These are phyloP conservation scores for Watsonalla binaria DNA, from an alignment of 2,888 invertebrate species.

Conservation along the genomic window DNA sequence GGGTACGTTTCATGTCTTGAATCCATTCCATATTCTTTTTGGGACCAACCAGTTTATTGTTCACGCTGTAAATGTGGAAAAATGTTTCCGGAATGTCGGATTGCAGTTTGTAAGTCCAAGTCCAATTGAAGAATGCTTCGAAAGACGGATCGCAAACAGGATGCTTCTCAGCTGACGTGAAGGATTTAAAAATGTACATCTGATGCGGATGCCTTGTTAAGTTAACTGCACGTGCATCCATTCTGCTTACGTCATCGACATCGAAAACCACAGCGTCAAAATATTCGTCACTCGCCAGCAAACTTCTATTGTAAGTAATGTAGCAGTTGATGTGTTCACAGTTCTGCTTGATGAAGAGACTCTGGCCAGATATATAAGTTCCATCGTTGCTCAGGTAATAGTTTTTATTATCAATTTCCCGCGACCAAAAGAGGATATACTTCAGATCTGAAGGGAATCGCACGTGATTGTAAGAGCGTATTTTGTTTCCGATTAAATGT, in stretches of 20 bases:
- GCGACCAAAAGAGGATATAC: slow-evolving; percentile 56
- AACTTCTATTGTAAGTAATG: slow-evolving; percentile 47
- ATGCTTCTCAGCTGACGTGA: slow-evolving; percentile 45
- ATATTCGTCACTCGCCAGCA: slow-evolving; percentile 35
- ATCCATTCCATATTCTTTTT: slow-evolving; percentile 39
- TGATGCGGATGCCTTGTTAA: slow-evolving; percentile 44
- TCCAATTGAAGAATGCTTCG: slow-evolving; percentile 65
- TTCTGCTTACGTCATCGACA: slow-evolving; percentile 34
- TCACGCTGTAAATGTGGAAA: slow-evolving; percentile 37
- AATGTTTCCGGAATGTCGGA: slow-evolving; percentile 60
- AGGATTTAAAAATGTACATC: slow-evolving; percentile 55
- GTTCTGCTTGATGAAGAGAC: slow-evolving; percentile 49
- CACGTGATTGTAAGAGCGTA: slow-evolving; percentile 7
- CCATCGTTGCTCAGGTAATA: slow-evolving; percentile 15
- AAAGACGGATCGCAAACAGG: slow-evolving; percentile 47
- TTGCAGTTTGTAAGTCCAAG: slow-evolving; percentile 64
- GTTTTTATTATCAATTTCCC: background rate
- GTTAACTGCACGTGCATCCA: slow-evolving; percentile 29
- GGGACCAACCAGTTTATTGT: slow-evolving; percentile 48
- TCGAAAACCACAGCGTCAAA: slow-evolving; percentile 61
- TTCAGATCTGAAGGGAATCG: slow-evolving; percentile 56
- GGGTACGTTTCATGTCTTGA: slow-evolving; percentile 32
- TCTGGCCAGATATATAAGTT: slow-evolving; percentile 40
- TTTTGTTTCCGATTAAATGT: slow-evolving; percentile 21
- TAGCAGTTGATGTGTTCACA: slow-evolving; percentile 60